phyloP scores from a whole-genome alignment of 1,140 invertebrate species.

The Drosophila gunungcola region DNA sequence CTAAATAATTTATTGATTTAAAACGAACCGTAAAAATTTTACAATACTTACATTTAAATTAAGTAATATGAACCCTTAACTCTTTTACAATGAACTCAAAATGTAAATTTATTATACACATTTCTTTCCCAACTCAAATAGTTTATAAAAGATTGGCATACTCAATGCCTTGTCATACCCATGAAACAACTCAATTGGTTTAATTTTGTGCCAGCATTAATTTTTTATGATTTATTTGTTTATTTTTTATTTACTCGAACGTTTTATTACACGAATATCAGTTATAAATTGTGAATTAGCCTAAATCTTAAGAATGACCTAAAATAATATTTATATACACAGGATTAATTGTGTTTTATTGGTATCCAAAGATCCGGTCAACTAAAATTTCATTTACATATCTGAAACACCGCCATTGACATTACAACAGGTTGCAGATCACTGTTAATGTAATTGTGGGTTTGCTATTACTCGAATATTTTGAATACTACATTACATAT shows the following conservation, averaged over 20 bases:
- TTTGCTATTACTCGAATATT: not conserved
- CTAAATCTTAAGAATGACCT: constrained; percentile 6
- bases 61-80: no score
- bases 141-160: not conserved
- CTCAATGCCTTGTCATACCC: not conserved
- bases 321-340: constrained; percentile 55
- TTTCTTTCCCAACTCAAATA: constrained; percentile 7
- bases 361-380: not conserved
- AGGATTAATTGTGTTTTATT: constrained; percentile 31
- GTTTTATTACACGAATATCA: constrained; percentile 18
- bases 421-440: not conserved
- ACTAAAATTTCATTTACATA: no score
- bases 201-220: constrained; percentile 12
- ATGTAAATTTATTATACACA: constrained; percentile 33
- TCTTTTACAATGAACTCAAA: no score
- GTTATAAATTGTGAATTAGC: constrained; percentile 21
- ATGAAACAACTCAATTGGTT: not conserved
- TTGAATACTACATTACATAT: constrained; percentile 32
- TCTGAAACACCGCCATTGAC: no score
- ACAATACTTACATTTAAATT: no score
- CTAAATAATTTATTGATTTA: no score
- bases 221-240: constrained; percentile 3
- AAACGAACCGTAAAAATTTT: no score
- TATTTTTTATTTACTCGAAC: constrained; percentile 5
- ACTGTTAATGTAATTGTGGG: not conserved